phyloP scores from a whole-genome alignment of 1,140 invertebrate genomes.

The Whitmania pigra region DNA sequence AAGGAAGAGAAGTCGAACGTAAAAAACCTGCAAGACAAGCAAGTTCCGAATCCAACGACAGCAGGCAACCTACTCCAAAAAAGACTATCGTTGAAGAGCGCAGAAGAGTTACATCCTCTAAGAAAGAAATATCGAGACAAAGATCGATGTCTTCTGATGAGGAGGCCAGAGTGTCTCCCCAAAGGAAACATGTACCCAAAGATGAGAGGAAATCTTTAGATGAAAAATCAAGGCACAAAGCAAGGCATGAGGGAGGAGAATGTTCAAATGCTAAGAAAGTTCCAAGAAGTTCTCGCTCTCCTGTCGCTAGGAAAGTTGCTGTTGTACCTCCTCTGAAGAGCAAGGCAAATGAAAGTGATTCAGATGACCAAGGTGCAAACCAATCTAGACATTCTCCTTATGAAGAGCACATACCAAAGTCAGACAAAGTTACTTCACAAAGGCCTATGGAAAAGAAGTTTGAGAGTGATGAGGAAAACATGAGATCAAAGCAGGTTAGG shows the following conservation, averaged over 20 bases:
- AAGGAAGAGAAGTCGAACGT: too few relatives aligned
- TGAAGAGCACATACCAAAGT: not conserved
- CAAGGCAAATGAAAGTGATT: not conserved
- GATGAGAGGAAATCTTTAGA: not conserved
- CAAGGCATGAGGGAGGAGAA: not conserved
- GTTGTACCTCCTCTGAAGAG: constrained; percentile 9
- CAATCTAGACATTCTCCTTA: not conserved
- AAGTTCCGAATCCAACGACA: not conserved
- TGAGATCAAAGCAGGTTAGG: too few relatives aligned
- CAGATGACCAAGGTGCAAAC: not conserved
- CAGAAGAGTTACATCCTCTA: not conserved
- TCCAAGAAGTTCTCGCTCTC: not conserved
- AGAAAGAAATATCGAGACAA: not conserved
- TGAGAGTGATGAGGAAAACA: not conserved
- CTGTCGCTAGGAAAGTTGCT: constrained; percentile 1
- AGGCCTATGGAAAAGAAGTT: not conserved
- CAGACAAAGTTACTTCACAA: not conserved
- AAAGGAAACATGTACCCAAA: not conserved
- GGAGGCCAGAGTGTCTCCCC: not conserved
- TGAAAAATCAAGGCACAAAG: not conserved
- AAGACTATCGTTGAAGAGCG: not conserved
- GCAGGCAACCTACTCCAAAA: not conserved
- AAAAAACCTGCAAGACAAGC: not conserved
- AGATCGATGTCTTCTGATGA: not conserved
- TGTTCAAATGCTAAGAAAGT: not conserved